phyloP scores from a whole-genome alignment of 2,113 vertebrate genomes.

The Misgurnus anguillicaudatus region DNA sequence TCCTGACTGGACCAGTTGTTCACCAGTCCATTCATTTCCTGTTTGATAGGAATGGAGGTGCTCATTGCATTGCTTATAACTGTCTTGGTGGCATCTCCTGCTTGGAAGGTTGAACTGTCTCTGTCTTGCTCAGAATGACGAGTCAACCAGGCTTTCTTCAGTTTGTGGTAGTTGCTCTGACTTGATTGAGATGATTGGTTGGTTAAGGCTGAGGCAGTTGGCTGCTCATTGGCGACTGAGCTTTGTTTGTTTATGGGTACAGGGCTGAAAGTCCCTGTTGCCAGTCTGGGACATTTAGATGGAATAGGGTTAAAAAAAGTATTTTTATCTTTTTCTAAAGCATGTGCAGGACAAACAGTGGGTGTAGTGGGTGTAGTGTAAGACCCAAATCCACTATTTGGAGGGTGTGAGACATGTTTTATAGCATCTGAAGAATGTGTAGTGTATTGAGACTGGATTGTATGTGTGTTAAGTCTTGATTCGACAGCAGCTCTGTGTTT shows the following conservation, averaged over 20 bases:
- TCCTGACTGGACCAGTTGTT: conserved; percentile 28
- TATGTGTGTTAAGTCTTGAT: conserved; percentile 70
- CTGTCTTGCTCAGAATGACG: conserved; percentile 90
- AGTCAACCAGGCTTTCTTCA: conserved; percentile 91
- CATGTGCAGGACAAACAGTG: conserved; percentile 36
- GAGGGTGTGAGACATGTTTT: conserved; percentile 37
- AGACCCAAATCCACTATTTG: conserved; percentile 11
- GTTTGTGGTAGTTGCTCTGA: conserved; percentile 82
- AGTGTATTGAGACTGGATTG: conserved; percentile 31
- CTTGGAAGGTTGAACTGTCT: conserved; percentile 68
- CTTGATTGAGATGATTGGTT: conserved; percentile 70
- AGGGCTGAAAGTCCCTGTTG: conserved; percentile 29
- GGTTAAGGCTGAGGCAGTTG: conserved; percentile 68
- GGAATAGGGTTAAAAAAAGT: conserved; percentile 31
- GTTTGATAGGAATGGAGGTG: conserved; percentile 34
- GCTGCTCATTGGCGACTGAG: conserved; percentile 58
- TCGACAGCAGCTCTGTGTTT: conserved; percentile 89
- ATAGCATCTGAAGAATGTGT: conserved; percentile 16
- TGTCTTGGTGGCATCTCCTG: conserved; percentile 37
- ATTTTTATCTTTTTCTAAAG: conserved; percentile 32
- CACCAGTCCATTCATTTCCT: conserved; percentile 40
- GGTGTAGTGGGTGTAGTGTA: conserved; percentile 29
- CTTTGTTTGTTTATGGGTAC: conserved; percentile 70
- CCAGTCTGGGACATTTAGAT: conserved; percentile 42
- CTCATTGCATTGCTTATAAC: background rate